Base-by-base conservation (phyloP, 1,140 invertebrate species). In the Planococcus citri region DNA sequence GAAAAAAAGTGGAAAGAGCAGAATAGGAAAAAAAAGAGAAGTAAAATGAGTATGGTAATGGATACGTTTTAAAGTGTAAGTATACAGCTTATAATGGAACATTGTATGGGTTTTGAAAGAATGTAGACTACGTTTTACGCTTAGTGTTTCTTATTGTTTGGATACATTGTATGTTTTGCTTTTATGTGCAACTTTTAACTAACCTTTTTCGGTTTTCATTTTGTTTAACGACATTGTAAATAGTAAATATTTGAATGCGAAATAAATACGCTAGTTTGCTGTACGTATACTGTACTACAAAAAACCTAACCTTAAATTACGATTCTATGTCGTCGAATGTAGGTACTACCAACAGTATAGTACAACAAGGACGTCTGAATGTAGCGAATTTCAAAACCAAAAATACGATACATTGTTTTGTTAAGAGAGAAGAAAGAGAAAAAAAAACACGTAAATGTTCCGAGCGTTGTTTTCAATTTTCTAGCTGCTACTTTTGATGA, bases 241-340 rank as follows among this genome's bases (percentile, higher is more conserved):
- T 51, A 51, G 41, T 51, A 51, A 51, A 51, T 51, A 51, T 51
- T 9, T 51, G 41, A 51, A 51, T 51, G 41, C n/a, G 41, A 33
- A 33, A 33, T 33, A 33, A 33, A 33, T 33, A 33, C 29, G 29
- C 29, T 33, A 33, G 29, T 33, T 33, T 33, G 3, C 29, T 12
- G 29, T 33, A 33, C 29, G 29, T n/a, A n/a, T n/a, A n/a, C n/a
- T n/a, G n/a, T n/a, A n/a, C n/a, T n/a, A n/a, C n/a, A n/a, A n/a
- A n/a, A n/a, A 33, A 33, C 29, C 29, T 33, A 33, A 33, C 3
- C 29, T 3, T 33, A 33, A 33, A 33, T 33, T 33, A 33, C 29
- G 12, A 33, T 33, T 33, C 12, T 12, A 33, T n/a, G n/a, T 12
- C 29, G 29, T 33, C 4, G 12, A 33, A 33, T 33, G 12, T 12